Evolutionary conservation across 2,888 invertebrate genomes (phyloP).

Genomic region (Drosophila falleni): DNA sequence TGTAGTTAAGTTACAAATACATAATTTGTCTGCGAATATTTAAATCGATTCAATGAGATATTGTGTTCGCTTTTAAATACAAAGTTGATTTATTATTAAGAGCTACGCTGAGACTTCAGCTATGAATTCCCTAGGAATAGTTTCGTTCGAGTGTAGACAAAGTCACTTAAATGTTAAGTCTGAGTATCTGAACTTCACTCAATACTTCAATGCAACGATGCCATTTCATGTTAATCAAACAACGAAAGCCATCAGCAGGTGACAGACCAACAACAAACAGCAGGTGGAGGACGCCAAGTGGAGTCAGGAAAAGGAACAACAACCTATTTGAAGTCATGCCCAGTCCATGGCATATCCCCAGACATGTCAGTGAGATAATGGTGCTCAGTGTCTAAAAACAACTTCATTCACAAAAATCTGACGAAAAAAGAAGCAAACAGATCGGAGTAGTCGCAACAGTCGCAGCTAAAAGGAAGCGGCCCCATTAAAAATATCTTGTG

Average conservation of each 20-base stretch:
- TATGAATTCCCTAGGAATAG: not conserved
- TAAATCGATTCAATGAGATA: too few species aligned
- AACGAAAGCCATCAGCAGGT: conserved; percentile 79
- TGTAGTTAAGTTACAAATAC: too few species aligned
- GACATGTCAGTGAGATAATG: conserved; percentile 83
- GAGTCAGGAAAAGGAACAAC: not conserved
- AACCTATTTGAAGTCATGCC: conserved; percentile 6
- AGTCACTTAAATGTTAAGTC: conserved; percentile 8
- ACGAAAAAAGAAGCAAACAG: conserved; percentile 40
- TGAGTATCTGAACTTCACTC: conserved; percentile 51
- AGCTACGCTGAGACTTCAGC: too few species aligned
- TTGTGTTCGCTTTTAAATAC: too few species aligned
- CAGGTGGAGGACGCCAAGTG: conserved; percentile 36
- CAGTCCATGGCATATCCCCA: conserved; percentile 63
- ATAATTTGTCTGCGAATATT: too few species aligned
- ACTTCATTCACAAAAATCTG: conserved; percentile 82
- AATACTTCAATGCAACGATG: conserved; percentile 70
- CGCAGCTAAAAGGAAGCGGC: conserved; percentile 73
- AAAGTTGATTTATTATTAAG: too few species aligned
- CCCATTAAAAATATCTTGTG: conserved; percentile 79
- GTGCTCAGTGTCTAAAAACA: conserved; percentile 72
- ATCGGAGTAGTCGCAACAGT: conserved; percentile 39
- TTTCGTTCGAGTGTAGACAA: conserved; percentile 8
- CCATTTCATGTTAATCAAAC: conserved; percentile 80
- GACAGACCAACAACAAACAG: conserved; percentile 66